A percentile compares a stretch with the other conserved stretches of the same genome.
Evolutionary conservation across 92 coral and sea anemone species (phyloP).

Genomic region (Siderastrea radians): DNA sequence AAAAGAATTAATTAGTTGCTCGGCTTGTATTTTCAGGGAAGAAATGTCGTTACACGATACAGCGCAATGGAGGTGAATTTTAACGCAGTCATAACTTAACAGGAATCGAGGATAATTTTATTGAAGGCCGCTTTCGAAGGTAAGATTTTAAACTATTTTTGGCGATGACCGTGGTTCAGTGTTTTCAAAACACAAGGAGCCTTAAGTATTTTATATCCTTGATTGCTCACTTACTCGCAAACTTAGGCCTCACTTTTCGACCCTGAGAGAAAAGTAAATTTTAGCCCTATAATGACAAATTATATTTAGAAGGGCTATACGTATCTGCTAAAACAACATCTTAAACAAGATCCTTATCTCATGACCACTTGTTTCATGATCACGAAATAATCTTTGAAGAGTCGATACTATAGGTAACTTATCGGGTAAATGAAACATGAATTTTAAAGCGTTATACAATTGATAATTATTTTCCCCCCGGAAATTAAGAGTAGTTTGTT

Average conservation of each 20-base stretch:
- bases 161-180: background rate
- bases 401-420: background rate
- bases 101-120: constrained; percentile 12
- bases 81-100: constrained; percentile 47
- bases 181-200: background rate
- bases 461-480: background rate
- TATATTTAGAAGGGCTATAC: no score
- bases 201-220: background rate
- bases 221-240: constrained; percentile 4
- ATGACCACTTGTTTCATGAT: background rate
- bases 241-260: background rate
- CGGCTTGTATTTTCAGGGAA: constrained; percentile 48
- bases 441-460: background rate
- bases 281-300: background rate
- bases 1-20: constrained; percentile 79
- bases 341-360: background rate
- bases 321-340: background rate
- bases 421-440: background rate
- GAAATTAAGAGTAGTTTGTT: constrained; percentile 1
- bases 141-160: background rate
- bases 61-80: constrained; percentile 64
- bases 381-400: background rate
- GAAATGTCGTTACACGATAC: constrained; percentile 57
- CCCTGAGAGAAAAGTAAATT: no score
- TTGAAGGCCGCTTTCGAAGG: constrained; percentile 46